These are phyloP conservation scores for Meteorus sp. DNA, from an alignment of 1,140 invertebrate species.

Conservation along the genomic window DNA sequence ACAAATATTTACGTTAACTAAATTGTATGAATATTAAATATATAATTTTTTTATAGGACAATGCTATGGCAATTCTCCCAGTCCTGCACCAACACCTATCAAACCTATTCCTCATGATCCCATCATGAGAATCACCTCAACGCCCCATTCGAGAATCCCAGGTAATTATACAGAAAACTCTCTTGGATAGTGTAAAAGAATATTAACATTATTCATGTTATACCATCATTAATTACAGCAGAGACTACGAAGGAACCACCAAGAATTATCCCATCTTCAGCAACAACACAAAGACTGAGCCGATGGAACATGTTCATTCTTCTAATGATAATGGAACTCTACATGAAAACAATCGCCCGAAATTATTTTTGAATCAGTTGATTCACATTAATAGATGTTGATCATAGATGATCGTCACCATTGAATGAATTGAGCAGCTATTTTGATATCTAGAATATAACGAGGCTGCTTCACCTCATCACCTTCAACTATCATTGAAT, in stretches of 20 bases:
- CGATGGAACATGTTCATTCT: background rate
- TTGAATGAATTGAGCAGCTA: too few species aligned
- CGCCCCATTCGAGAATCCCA: constrained; percentile 34
- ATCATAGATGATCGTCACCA: too few species aligned
- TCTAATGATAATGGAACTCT: background rate
- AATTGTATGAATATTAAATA: constrained; percentile 14
- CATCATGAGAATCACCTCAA: constrained; percentile 44
- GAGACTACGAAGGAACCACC: constrained; percentile 32
- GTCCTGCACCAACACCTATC: constrained; percentile 53
- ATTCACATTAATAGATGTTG: too few species aligned
- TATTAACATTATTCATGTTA: background rate
- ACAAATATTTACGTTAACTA: constrained; percentile 11
- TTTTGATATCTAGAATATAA: too few species aligned
- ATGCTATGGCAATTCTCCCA: constrained; percentile 56
- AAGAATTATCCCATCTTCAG: constrained; percentile 31
- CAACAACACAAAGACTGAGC: constrained; percentile 11
- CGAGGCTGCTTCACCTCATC: too few species aligned
- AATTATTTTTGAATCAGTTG: too few species aligned
- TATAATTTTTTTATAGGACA: constrained; percentile 43
- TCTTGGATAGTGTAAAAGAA: background rate
- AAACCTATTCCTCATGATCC: constrained; percentile 44
- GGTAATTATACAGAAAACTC: constrained; percentile 11
- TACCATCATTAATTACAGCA: constrained; percentile 11
- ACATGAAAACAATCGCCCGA: background rate
- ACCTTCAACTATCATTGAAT: too few species aligned